Evolutionary conservation across 2,113 vertebrate species (phyloP).

Genomic region (Athene cunicularia): DNA sequence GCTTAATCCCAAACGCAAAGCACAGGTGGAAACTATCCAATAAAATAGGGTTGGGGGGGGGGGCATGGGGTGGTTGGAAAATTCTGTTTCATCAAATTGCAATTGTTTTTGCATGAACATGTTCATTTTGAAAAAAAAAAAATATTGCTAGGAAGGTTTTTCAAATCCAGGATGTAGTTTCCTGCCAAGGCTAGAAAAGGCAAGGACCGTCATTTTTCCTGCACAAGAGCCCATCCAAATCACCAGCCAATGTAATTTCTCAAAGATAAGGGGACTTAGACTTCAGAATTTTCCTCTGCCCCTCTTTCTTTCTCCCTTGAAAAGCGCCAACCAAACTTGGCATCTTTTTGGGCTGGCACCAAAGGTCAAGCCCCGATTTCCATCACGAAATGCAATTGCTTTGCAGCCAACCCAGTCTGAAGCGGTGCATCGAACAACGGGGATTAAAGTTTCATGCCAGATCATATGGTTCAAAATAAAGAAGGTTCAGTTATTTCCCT

Average conservation of each 20-base stretch:
- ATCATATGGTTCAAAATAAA: neutral
- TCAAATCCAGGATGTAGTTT: neutral
- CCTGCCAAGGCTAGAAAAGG: neutral
- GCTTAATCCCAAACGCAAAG: conserved; percentile 19
- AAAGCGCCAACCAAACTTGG: neutral
- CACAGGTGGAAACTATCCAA: neutral
- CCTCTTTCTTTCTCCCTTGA: neutral
- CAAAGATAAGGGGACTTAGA: neutral
- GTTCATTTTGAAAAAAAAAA: neutral
- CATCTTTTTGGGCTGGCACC: neutral
- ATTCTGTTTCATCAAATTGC: neutral
- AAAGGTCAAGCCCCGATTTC: neutral
- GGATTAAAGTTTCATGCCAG: neutral
- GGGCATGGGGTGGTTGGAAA: neutral
- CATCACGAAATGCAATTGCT: neutral
- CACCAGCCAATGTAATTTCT: neutral
- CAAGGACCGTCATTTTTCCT: neutral
- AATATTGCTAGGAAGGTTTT: neutral
- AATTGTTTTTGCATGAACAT: neutral
- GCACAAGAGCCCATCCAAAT: neutral
- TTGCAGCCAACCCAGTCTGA: neutral
- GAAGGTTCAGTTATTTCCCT: conserved; percentile 2
- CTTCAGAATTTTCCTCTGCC: neutral
- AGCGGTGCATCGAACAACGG: neutral
- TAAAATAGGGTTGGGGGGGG: neutral